These are phyloP conservation scores for Tapera naevia DNA, from an alignment of 2,797 vertebrate species.

Conservation along the genomic window DNA sequence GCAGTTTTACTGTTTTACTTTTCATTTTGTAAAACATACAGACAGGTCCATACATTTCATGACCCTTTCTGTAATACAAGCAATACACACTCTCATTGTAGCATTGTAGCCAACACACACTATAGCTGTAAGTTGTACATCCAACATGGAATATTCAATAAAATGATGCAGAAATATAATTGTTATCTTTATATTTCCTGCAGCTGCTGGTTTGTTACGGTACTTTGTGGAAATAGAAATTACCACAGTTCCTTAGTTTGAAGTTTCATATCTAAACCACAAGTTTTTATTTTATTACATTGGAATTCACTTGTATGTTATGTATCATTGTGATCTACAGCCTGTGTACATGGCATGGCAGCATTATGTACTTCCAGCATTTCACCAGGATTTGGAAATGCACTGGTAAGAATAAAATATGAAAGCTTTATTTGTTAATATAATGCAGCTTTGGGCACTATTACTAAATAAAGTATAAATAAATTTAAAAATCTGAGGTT, in stretches of 20 bases:
- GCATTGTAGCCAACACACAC: constrained; percentile 51
- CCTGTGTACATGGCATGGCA: not conserved
- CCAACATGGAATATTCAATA: constrained; percentile 76
- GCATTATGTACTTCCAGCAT: constrained; percentile 50
- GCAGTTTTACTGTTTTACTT: constrained; percentile 64
- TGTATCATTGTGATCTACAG: constrained; percentile 30
- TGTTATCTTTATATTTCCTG: not conserved
- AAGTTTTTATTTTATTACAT: not conserved
- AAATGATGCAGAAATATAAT: constrained; percentile 68
- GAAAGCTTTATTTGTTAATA: constrained; percentile 63
- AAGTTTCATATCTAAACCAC: not conserved
- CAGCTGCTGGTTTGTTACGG: not conserved
- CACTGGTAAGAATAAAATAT: constrained; percentile 64
- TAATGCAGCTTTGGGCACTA: constrained; percentile 62
- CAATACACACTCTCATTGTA: constrained; percentile 16
- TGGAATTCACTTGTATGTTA: not conserved
- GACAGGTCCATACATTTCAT: constrained; percentile 78
- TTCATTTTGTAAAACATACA: constrained; percentile 46
- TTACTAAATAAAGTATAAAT: constrained; percentile 66
- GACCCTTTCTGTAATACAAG: constrained; percentile 20
- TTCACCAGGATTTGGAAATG: constrained; percentile 61
- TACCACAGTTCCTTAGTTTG: not conserved
- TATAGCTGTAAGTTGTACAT: constrained; percentile 70
- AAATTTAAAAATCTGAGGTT: not conserved
- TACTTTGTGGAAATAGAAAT: constrained; percentile 17